Percentiles rank a stretch among this genome's conserved stretches.
Evolutionary conservation across 2,113 vertebrate genomes (phyloP).

Genomic region (Labeo rohita): DNA sequence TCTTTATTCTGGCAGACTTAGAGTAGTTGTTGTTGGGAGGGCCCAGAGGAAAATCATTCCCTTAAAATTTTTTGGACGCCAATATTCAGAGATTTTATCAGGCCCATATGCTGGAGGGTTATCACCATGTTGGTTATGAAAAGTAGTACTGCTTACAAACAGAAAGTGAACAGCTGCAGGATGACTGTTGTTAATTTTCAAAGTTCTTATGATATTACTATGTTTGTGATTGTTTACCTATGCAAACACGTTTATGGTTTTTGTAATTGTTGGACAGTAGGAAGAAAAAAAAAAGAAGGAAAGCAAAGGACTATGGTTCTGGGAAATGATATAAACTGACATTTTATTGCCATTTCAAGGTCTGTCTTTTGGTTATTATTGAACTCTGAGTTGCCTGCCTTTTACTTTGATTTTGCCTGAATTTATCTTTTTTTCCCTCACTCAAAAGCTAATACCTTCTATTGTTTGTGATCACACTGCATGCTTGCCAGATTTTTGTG

Average conservation of each 20-base stretch:
- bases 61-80: not conserved
- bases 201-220: not conserved
- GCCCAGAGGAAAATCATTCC: not conserved
- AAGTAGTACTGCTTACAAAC: not conserved
- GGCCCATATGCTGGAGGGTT: not conserved
- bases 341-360: not conserved
- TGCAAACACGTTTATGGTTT: no score
- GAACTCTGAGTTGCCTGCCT: not conserved
- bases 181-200: not conserved
- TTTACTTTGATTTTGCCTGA: not conserved
- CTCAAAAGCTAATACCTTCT: not conserved
- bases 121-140: not conserved
- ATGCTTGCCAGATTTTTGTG: slow-evolving; percentile 6
- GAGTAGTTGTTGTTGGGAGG: not conserved
- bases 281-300: not conserved
- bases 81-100: not conserved
- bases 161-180: not conserved
- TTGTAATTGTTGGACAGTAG: not conserved
- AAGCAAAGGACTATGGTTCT: not conserved
- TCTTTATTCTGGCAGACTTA: not conserved
- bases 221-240: not conserved
- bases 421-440: not conserved
- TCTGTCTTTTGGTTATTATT: not conserved
- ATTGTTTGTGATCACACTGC: not conserved
- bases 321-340: not conserved